Conservation (phyloP, 2,797 vertebrate genomes). For the Loris lydekkerianus region DNA sequence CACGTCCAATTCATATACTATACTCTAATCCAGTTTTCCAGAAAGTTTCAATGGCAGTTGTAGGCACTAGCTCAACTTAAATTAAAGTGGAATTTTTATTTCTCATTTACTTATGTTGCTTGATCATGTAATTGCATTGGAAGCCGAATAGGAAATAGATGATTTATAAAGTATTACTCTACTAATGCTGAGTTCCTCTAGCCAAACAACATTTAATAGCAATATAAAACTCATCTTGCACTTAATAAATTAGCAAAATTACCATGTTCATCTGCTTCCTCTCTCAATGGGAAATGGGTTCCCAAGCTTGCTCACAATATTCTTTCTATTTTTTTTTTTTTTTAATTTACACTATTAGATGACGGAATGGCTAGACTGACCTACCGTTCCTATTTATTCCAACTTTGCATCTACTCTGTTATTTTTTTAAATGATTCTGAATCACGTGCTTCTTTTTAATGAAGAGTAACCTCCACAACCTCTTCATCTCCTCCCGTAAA, state of each 20-base stretch:
- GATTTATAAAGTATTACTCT: conserved; percentile 39
- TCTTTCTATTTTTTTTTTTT: neutral
- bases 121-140: neutral
- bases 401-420: neutral
- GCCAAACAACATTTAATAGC: conserved; percentile 38
- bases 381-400: neutral
- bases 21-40: neutral
- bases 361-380: neutral
- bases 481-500: neutral
- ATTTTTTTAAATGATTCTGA: neutral
- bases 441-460: neutral
- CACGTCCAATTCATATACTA: neutral
- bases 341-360: neutral
- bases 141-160: conserved; percentile 9
- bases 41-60: neutral
- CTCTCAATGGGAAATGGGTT: neutral
- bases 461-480: neutral
- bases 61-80: neutral
- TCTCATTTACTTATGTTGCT: conserved; percentile 1
- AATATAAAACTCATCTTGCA: conserved; percentile 26
- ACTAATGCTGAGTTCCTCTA: neutral
- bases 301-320: neutral
- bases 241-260: neutral
- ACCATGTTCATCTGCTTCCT: neutral
- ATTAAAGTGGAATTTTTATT: conserved; percentile 9